Evolutionary conservation across 2,113 vertebrate genomes (phyloP).

Genomic region (Lepus europaeus): DNA sequence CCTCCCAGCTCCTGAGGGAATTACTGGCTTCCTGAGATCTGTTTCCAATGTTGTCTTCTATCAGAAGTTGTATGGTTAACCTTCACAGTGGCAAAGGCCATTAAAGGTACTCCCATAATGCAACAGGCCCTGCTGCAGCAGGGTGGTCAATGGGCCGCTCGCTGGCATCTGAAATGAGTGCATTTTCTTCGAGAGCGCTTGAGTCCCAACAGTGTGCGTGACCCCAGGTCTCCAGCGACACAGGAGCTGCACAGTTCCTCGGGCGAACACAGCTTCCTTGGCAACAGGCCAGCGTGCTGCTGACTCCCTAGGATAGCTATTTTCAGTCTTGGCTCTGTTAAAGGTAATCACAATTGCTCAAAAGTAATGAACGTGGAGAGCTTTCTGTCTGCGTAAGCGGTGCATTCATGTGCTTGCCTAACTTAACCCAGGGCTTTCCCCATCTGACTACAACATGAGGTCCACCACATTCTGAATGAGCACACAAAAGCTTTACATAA

Average conservation of each 20-base stretch:
- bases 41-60: conserved; percentile 7
- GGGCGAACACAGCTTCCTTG: not conserved
- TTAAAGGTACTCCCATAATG: not conserved
- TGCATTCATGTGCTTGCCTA: not conserved
- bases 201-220: not conserved
- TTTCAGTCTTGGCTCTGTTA: conserved; percentile 59
- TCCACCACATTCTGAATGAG: not conserved
- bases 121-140: not conserved
- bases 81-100: conserved; percentile 35
- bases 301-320: conserved; percentile 47
- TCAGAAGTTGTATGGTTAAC: not conserved
- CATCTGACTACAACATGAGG: not conserved
- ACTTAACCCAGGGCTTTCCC: not conserved
- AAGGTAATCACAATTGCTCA: conserved; percentile 74
- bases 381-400: not conserved
- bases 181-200: conserved; percentile 23
- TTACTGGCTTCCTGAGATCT: not conserved
- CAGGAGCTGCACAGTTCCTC: not conserved
- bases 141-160: not conserved
- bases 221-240: not conserved
- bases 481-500: not conserved
- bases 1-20: conserved; percentile 35
- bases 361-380: conserved; percentile 74
- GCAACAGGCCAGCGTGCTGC: not conserved
- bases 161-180: not conserved